phyloP scores from a whole-genome alignment of 2,113 vertebrate genomes.

The Oryzias celebensis region DNA sequence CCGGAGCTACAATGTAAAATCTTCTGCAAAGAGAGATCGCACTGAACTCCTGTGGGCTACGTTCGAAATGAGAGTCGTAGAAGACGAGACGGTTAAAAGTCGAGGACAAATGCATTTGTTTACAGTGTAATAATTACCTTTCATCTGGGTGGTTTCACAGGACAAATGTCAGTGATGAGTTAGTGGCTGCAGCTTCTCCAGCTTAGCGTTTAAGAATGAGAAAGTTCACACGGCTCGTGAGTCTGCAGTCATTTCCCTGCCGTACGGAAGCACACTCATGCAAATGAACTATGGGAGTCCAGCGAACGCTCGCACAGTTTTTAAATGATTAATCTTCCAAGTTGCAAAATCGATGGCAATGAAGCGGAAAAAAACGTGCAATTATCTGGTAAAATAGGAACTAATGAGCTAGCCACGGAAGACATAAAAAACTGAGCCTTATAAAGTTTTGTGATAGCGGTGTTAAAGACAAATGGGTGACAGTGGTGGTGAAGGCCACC shows the following conservation, averaged over 20 bases:
- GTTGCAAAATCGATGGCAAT: conserved; percentile 30
- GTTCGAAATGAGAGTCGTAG: no score
- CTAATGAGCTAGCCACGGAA: conserved; percentile 42
- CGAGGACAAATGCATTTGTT: neutral
- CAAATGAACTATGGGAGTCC: no score
- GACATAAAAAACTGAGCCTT: conserved; percentile 41
- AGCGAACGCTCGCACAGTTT: conserved; percentile 5
- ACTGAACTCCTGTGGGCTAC: no score
- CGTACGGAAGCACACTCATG: conserved; percentile 8
- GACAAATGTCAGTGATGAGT: no score
- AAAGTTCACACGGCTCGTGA: neutral
- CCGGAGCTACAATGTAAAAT: no score
- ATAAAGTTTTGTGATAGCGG: conserved; percentile 46
- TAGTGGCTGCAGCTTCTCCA: neutral
- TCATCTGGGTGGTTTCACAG: neutral
- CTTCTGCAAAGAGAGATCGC: no score
- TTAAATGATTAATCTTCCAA: conserved; percentile 28
- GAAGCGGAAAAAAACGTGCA: conserved; percentile 20
- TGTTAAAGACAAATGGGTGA: conserved; percentile 63
- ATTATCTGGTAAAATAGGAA: conserved; percentile 52
- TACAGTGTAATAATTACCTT: neutral
- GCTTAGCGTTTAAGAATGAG: neutral
- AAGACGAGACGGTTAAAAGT: no score
- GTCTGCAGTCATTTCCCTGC: neutral
- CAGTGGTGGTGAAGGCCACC: conserved; percentile 53